Evolutionary conservation across 2,113 vertebrate genomes (phyloP).

Genomic region (Pao palembangensis): DNA sequence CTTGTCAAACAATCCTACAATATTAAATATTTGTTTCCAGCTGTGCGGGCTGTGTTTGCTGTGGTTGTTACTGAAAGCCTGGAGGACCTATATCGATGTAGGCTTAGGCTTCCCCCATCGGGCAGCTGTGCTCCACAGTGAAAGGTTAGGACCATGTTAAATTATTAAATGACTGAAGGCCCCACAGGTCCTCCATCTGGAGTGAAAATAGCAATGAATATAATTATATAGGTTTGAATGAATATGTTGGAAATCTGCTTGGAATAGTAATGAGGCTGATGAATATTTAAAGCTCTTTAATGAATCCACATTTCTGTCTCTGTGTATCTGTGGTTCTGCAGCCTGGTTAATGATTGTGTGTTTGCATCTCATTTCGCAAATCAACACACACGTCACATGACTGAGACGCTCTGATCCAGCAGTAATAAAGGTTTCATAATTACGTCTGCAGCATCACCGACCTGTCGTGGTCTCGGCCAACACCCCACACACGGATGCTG

Average conservation of each 20-base stretch:
- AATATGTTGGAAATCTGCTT: conserved; percentile 21
- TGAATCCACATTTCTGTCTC: conserved; percentile 1
- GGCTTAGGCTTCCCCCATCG: conserved; percentile 30
- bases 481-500: conserved; percentile 96
- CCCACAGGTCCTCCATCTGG: conserved; percentile 18
- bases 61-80: conserved; percentile 17
- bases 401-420: background rate
- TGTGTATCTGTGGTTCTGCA: background rate
- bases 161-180: conserved; percentile 35
- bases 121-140: conserved; percentile 37
- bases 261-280: conserved; percentile 48
- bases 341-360: too few species aligned
- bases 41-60: conserved; percentile 9
- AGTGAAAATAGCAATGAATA: conserved; percentile 20
- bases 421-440: background rate
- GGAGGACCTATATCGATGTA: conserved; percentile 28
- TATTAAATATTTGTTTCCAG: conserved; percentile 6
- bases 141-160: conserved; percentile 40
- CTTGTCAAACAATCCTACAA: background rate
- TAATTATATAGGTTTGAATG: conserved; percentile 25
- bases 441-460: conserved; percentile 60
- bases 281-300: conserved; percentile 33
- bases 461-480: conserved; percentile 95
- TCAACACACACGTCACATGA: background rate
- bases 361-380: background rate